phyloP scores from a whole-genome alignment of 2,113 vertebrate species.

The Himantopus leucocephalus region DNA sequence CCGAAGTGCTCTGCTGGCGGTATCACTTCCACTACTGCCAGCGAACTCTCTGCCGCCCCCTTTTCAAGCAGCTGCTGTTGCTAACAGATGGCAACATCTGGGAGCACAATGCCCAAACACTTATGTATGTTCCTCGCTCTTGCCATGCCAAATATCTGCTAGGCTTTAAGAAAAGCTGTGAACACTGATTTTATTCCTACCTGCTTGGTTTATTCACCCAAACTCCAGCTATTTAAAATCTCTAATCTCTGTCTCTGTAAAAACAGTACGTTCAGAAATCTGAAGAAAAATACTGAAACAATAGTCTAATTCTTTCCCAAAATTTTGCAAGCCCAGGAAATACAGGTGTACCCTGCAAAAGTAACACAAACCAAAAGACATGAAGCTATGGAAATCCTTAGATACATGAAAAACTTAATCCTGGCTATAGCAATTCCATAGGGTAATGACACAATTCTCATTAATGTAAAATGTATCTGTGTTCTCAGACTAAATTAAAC shows the following conservation, averaged over 20 bases:
- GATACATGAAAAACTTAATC: neutral
- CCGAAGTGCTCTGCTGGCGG: fast-evolving
- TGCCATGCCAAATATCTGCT: neutral
- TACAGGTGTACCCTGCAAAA: neutral
- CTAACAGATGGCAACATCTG: neutral
- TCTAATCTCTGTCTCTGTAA: neutral
- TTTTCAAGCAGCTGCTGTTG: neutral
- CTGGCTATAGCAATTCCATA: neutral
- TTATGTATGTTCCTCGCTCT: neutral
- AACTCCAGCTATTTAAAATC: neutral
- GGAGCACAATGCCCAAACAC: neutral
- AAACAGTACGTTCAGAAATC: neutral
- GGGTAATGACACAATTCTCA: neutral
- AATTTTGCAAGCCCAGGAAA: neutral
- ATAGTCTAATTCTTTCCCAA: neutral
- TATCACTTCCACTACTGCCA: neutral
- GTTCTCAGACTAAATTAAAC: neutral
- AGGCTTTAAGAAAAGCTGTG: neutral
- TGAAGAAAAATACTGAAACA: neutral
- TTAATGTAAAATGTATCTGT: neutral
- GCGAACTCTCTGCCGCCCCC: neutral
- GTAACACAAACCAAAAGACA: neutral
- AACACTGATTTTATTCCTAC: neutral
- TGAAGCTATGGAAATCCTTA: neutral
- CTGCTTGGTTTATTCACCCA: neutral